A percentile compares a stretch with the other conserved stretches of the same genome.
Evolutionary conservation across 2,797 vertebrate genomes (phyloP).

Genomic region (Acipenser ruthenus): DNA sequence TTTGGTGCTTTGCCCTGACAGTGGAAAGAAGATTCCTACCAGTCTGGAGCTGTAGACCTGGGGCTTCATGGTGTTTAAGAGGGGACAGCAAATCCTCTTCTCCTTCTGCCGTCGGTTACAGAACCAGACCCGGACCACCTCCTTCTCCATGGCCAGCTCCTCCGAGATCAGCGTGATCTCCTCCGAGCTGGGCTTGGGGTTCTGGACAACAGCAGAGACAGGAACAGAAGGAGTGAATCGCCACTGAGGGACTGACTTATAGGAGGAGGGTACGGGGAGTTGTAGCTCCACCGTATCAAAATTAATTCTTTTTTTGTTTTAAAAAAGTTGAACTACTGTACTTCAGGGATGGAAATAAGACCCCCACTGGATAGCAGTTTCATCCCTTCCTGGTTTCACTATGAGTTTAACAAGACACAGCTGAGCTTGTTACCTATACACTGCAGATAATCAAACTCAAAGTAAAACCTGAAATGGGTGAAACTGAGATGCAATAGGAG

Average conservation of each 20-base stretch:
- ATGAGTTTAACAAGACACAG: too few relatives aligned
- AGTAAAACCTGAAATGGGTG: too few relatives aligned
- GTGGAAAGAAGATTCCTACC: slow-evolving; percentile 49
- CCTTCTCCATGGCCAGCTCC: slow-evolving; percentile 94
- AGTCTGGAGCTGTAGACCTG: slow-evolving; percentile 82
- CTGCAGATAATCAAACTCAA: too few relatives aligned
- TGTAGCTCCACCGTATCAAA: too few relatives aligned
- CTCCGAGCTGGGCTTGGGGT: slow-evolving; percentile 94
- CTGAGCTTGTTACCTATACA: too few relatives aligned
- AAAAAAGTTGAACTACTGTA: neutral
- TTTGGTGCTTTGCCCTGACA: too few relatives aligned
- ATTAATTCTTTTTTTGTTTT: too few relatives aligned
- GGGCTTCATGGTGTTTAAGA: slow-evolving; percentile 74
- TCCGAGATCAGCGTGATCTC: slow-evolving; percentile 95
- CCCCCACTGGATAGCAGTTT: too few relatives aligned
- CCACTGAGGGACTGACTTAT: neutral
- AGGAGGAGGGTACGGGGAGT: neutral
- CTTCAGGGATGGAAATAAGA: too few relatives aligned
- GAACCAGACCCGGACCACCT: slow-evolving; percentile 98
- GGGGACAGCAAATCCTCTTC: slow-evolving; percentile 87
- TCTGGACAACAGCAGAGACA: slow-evolving; percentile 52
- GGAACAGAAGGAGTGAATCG: neutral
- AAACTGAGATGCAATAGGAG: too few relatives aligned
- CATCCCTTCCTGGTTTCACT: too few relatives aligned
- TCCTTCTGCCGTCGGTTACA: slow-evolving; percentile 97